phyloP scores from a whole-genome alignment of 2,888 invertebrate species.

The Tubulanus polymorphus region DNA sequence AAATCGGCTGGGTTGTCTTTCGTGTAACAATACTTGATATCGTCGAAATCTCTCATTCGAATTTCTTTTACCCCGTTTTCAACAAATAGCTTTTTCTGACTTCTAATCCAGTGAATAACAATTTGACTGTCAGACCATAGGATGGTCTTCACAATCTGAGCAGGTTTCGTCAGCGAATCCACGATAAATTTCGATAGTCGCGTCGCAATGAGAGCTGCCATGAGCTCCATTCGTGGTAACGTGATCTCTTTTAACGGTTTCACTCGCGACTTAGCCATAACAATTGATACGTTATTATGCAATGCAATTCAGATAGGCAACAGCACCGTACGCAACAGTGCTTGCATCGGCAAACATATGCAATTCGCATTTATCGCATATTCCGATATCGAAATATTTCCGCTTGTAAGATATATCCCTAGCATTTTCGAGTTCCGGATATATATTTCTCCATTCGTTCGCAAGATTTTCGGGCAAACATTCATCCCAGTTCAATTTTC shows the following conservation, averaged over 20 bases:
- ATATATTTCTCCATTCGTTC: neutral
- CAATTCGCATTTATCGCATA: neutral
- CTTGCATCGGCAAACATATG: neutral
- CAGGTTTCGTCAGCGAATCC: neutral
- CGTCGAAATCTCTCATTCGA: neutral
- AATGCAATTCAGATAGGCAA: neutral
- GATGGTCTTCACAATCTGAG: neutral
- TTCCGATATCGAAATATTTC: neutral
- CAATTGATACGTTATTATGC: neutral
- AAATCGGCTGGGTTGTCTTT: constrained; percentile 2
- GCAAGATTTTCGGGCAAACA: neutral
- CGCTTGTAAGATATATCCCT: neutral
- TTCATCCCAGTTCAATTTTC: neutral
- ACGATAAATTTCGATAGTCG: neutral
- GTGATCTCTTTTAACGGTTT: neutral
- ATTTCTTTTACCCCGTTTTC: neutral
- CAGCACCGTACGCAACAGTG: neutral
- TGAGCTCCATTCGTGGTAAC: neutral
- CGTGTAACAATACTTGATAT: neutral
- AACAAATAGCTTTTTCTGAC: neutral
- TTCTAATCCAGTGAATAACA: neutral
- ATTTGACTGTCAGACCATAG: constrained; percentile 5
- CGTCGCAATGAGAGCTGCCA: neutral
- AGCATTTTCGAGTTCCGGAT: neutral
- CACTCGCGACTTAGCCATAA: neutral